Evolutionary conservation across 2,888 invertebrate species (phyloP).

Genomic region (Microctonus brassicae): DNA sequence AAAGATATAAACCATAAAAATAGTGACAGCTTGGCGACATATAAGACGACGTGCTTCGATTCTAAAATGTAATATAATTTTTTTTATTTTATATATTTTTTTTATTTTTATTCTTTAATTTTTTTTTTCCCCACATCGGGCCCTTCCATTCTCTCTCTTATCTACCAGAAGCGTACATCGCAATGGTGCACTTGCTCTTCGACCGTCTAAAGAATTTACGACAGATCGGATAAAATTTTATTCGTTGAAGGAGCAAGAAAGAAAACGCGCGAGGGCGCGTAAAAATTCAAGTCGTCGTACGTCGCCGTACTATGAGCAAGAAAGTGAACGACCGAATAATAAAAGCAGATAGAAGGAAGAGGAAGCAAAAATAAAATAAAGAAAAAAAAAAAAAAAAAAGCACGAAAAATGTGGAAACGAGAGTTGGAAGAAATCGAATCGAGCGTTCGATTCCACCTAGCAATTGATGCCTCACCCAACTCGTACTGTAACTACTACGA

Average conservation of each 20-base stretch:
- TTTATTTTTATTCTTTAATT: not conserved
- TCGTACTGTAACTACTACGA: not conserved
- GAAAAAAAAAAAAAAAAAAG: not conserved
- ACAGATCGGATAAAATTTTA: slow-evolving; percentile 24
- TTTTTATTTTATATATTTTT: no score
- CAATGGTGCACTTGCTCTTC: not conserved
- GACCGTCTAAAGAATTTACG: slow-evolving; percentile 21
- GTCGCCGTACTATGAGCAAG: not conserved
- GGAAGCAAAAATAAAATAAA: not conserved
- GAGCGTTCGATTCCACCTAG: not conserved
- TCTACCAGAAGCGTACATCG: not conserved
- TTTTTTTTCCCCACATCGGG: not conserved
- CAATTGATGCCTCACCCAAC: not conserved
- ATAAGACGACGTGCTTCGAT: slow-evolving; percentile 7
- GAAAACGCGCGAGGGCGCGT: slow-evolving; percentile 1
- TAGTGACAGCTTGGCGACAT: slow-evolving; percentile 21
- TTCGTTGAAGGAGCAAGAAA: slow-evolving; percentile 1
- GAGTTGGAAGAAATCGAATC: slow-evolving; percentile 8
- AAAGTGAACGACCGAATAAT: not conserved
- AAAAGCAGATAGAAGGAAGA: not conserved
- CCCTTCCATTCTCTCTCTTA: not conserved
- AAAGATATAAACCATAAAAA: not conserved
- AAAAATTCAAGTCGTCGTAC: slow-evolving; percentile 9
- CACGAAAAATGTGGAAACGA: not conserved
- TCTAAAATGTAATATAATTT: no score